Base-by-base conservation (phyloP, 2,888 invertebrate genomes). In the Nemotelus pantherinus region DNA sequence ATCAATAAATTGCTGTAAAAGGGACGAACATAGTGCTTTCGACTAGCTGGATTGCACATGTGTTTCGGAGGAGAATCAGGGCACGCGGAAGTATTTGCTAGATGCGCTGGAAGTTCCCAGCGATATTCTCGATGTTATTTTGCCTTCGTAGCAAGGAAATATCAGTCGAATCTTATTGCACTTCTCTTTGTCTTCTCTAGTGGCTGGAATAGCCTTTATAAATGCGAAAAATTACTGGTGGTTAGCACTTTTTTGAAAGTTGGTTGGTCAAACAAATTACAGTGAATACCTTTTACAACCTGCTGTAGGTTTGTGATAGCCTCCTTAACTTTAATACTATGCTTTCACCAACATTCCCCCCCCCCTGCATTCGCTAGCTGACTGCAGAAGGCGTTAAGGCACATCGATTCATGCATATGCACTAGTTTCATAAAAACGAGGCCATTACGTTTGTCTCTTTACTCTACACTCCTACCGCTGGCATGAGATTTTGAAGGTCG, bases 401-500 rank as follows among this genome's bases (percentile, higher is more conserved):
- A 25, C 25, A 25, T 25, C 25, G 25, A 25, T 25, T 25, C 25
- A 25, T 25, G 25, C 25, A 25, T 25, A 25, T 25, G 25, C 25
- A 25, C 25, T 25, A 25, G 25, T 25, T 25, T 25, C 25, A 25
- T 25, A 43, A 55, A 55, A 72, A 60, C 45, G 58, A 72, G 72
- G 60, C n/a, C 72, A 47, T 3, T 25, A 5, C 7, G 45, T 6
- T 43, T 41, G 25, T 70, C 55, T 68, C 41, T 55, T 55, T 41
- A 10, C 57, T 44, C 45, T 47, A 25, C 25, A 25, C 25, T 25
- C 25, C 25, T 25, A 25, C 25, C 25, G 25, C 25, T 25, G 25
- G 25, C 25, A 25, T 25, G 25, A 25, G 25, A 43, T 41, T 60
- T 74, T 74, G 74, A 74, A 74, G 74, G 74, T 74, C 74, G 60